Evolutionary conservation across 2,888 invertebrate genomes (phyloP), one percentile per base, ranked within the genome.

Genomic region (Eudemis profundana): DNA sequence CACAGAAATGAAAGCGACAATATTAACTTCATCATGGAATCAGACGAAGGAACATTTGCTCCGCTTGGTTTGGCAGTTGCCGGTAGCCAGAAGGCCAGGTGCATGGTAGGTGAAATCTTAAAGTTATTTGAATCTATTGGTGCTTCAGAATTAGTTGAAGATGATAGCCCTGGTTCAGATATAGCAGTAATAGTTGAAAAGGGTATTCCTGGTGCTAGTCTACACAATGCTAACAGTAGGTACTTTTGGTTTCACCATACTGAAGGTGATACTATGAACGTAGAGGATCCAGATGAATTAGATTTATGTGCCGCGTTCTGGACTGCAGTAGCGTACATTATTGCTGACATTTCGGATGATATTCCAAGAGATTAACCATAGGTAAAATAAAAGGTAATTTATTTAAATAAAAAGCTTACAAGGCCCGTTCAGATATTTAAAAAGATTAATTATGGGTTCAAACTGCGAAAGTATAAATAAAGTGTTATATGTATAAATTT

Each of bases 161-260:
- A 90, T 1, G 85, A 92, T 33, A 92, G 88, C 46, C 94, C 94
- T 4, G 96, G 95, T 0, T 95, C 96, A 0, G 97, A 97, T 81
- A 96, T 96, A 68, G 79, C 80, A 1, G 86, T 93, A 0, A 95
- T 96, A 90, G 86, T 93, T 8, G 72, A 86, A 19, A 86, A 91
- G 10, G 95, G 96, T 12, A 93, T 97, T 21, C 97, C 97, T 0
- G 95, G 95, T 15, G 95, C 94, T 1, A 94, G 95, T 70, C 89
- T 97, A 1, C 81, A 94, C 64, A 97, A 95, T 72, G 93, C 93
- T 10, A 95, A 96, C 78, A 94, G 94, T 19, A 93, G 92, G 70
- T 97, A 97, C 82, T 93, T 93, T 70, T 93, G 93, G 93, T 96
- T 93, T 79, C 97, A 97, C 84, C 97, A 97, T 78, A 93, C 95